A percentile compares a stretch with the other conserved stretches of the same genome.
Conservation (phyloP, 2,797 vertebrate genomes). For the Fratercula arctica region DNA sequence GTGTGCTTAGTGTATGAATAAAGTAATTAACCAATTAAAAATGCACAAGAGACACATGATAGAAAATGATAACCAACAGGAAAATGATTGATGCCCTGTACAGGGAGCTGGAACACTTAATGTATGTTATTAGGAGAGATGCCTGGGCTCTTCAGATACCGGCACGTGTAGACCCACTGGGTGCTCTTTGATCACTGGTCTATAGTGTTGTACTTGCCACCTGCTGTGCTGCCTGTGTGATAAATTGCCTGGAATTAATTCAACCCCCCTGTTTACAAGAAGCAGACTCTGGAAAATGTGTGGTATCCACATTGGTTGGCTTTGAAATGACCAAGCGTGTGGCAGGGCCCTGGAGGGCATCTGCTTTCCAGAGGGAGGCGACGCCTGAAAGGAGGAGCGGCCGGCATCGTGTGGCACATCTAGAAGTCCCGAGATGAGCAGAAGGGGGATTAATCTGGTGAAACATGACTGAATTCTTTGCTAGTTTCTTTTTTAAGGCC, state of each 20-base stretch:
- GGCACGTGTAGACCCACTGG: background rate
- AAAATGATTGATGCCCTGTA: constrained; percentile 58
- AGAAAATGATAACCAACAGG: constrained; percentile 59
- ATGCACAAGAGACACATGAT: constrained; percentile 60
- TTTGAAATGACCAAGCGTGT: background rate
- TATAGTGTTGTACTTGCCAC: constrained; percentile 2
- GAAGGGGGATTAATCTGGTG: background rate
- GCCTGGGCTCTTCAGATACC: background rate
- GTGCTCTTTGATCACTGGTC: background rate
- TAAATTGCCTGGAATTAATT: constrained; percentile 30
- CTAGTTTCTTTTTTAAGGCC: background rate
- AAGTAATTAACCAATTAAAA: constrained; percentile 72
- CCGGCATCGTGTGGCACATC: background rate
- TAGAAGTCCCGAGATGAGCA: background rate
- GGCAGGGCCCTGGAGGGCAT: background rate
- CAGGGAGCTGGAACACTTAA: background rate
- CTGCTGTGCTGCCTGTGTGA: constrained; percentile 28
- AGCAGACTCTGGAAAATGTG: background rate
- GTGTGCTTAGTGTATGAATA: constrained; percentile 60
- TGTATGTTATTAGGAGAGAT: background rate
- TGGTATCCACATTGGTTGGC: background rate
- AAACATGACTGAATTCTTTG: background rate
- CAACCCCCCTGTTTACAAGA: background rate
- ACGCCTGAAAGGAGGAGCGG: background rate
- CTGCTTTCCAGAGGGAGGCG: background rate